Percentiles rank a stretch among this genome's conserved stretches.
These are phyloP conservation scores for Geopemphigus sp. DNA, from an alignment of 1,140 invertebrate genomes.

Conservation along the genomic window DNA sequence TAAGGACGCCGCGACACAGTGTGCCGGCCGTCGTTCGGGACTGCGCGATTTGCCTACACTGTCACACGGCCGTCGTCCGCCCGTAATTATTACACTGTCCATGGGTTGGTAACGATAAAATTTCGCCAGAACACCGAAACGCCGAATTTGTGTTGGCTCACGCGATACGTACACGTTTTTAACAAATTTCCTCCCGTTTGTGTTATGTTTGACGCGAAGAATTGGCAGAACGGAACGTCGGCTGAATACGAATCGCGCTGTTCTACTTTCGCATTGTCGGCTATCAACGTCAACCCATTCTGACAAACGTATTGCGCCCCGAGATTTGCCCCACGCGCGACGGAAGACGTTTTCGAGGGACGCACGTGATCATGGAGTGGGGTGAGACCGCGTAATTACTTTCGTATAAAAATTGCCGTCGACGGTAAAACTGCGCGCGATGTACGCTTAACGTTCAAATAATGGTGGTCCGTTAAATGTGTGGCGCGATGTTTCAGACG, in stretches of 20 bases:
- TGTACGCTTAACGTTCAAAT: too few relatives aligned
- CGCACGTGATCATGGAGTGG: slow-evolving; percentile 46
- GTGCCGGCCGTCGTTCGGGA: too few relatives aligned
- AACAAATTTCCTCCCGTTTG: neutral
- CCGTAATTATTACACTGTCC: neutral
- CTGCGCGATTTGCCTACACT: too few relatives aligned
- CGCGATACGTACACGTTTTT: slow-evolving; percentile 31
- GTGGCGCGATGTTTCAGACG: slow-evolving; percentile 54
- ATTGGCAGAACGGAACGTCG: neutral
- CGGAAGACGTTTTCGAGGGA: neutral
- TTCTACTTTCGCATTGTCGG: neutral
- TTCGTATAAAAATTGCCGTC: too few relatives aligned
- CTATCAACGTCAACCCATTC: neutral
- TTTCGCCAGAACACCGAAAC: slow-evolving; percentile 28
- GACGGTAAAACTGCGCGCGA: too few relatives aligned
- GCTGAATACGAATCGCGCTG: neutral
- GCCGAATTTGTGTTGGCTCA: slow-evolving; percentile 21
- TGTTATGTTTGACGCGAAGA: slow-evolving; percentile 33
- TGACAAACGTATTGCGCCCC: slow-evolving; percentile 23
- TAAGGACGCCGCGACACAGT: too few relatives aligned
- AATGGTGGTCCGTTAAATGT: neutral
- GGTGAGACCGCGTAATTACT: slow-evolving; percentile 30
- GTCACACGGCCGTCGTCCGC: neutral
- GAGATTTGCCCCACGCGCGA: too few relatives aligned
- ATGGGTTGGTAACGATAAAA: slow-evolving; percentile 44